Conservation (phyloP, 2,888 invertebrate genomes). For the Eremobia ochroleuca region DNA sequence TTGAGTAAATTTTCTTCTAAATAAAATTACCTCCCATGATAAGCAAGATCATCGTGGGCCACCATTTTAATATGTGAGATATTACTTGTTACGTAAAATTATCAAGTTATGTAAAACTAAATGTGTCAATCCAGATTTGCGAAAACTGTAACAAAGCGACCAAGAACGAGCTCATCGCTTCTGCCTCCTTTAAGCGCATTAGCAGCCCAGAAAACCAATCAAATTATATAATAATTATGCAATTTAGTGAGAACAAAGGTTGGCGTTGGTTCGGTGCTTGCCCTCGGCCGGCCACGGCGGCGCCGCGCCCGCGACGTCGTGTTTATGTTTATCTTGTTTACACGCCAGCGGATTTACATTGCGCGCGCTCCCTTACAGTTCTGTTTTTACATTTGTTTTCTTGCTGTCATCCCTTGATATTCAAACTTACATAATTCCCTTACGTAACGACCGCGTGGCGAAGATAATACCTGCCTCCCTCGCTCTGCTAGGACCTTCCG, state of each 20-base stretch:
- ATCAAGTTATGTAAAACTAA: conserved; percentile 51
- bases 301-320: conserved; percentile 42
- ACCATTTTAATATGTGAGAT: not conserved
- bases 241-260: conserved; percentile 60
- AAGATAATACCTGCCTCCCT: conserved; percentile 62
- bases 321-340: conserved; percentile 69
- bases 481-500: conserved; percentile 55
- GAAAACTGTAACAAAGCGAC: conserved; percentile 33
- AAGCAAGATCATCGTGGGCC: not conserved
- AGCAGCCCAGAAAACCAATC: conserved; percentile 32
- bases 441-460: conserved; percentile 85
- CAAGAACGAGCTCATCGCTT: conserved; percentile 26
- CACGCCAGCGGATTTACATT: conserved; percentile 50
- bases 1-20: not conserved
- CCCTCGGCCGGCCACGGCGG: conserved; percentile 32
- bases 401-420: conserved; percentile 71
- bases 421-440: conserved; percentile 81
- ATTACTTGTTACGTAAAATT: conserved; percentile 56
- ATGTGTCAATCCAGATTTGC: conserved; percentile 44
- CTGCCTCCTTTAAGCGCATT: conserved; percentile 12
- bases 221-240: conserved; percentile 65
- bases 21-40: not conserved
- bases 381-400: conserved; percentile 42
- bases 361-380: conserved; percentile 52
- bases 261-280: conserved; percentile 37